Conservation (phyloP, 2,113 vertebrate species). For the Sorex fumeus region DNA sequence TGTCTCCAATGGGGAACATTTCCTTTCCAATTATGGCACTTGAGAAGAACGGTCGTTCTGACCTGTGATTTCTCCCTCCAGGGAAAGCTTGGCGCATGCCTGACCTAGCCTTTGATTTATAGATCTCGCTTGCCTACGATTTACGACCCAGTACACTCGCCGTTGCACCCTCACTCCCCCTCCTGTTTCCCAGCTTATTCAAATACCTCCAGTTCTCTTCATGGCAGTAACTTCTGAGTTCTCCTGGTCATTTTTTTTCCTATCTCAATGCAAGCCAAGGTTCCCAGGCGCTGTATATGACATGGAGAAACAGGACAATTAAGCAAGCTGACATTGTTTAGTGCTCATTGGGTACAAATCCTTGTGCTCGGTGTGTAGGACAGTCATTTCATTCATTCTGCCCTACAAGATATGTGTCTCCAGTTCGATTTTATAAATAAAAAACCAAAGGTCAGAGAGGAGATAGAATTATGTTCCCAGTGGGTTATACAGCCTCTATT, state of each 20-base stretch:
- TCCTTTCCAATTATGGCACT: constrained; percentile 86
- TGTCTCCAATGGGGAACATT: constrained; percentile 87
- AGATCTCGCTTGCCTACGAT: constrained; percentile 88
- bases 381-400: background rate
- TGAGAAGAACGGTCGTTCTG: constrained; percentile 85
- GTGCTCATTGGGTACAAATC: background rate
- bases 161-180: background rate
- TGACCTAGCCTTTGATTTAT: constrained; percentile 90
- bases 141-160: constrained; percentile 87
- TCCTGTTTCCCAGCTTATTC: constrained; percentile 67
- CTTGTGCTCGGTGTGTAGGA: background rate
- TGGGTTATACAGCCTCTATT: background rate
- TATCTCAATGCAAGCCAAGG: background rate
- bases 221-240: constrained; percentile 64
- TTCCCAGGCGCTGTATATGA: background rate
- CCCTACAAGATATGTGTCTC: background rate
- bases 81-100: constrained; percentile 88
- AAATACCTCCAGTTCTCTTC: background rate
- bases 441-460: background rate
- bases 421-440: background rate
- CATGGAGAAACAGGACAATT: background rate
- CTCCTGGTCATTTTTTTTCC: constrained; percentile 50
- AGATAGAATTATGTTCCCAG: background rate
- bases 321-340: background rate
- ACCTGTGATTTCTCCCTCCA: constrained; percentile 72